Base-by-base conservation (phyloP, 2,797 vertebrate genomes). In the Peromyscus attwateri region DNA sequence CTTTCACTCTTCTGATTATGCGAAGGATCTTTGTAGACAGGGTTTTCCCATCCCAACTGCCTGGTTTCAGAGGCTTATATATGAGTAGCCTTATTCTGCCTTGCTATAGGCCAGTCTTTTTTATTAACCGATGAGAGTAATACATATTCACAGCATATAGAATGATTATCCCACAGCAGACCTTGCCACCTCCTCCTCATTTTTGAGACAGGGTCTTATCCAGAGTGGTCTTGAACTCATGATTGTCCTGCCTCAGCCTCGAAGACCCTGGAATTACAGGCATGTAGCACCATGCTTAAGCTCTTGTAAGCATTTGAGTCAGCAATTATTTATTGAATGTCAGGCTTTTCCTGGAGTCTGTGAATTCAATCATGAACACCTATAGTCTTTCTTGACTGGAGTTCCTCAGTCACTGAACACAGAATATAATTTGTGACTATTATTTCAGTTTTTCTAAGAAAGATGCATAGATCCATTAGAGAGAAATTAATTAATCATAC, bases 381-480 rank as follows among this genome's bases (percentile, higher is more conserved):
- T 91, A 62, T 14, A 77, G 31, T 73, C 40, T 71, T 91, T 89
- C 71, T 93, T 71, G 37, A 16, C 43, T 43, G 49, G 37, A 12
- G 17, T 80, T 89, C 55, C 57, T 91, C 14, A 92, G 82, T 76
- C 79, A 95, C 57, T 73, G 40, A 93, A 79, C 19, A 93, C 52
- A 95, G 43, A 95, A 95, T 85, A 52, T 94, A 85, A 82, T 75
- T 77, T 88, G 31, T 95, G 31, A 34, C 37, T 87, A 88, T 92
- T 91, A 91, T 87, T 68, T 96, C 68, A 77, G 1, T 94, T 93
- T 92, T 71, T 27, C 75, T 16, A 68, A 85, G 37, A 55, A 87
- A 66, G 49, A 19, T 64, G 73, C 19, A 71, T 71, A 84, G 27
- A 25, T 92, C 7, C 57, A 9, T 94, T 88, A 81, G 37, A 87